phyloP scores from a whole-genome alignment of 2,888 invertebrate genomes.

The Antitype chi region DNA sequence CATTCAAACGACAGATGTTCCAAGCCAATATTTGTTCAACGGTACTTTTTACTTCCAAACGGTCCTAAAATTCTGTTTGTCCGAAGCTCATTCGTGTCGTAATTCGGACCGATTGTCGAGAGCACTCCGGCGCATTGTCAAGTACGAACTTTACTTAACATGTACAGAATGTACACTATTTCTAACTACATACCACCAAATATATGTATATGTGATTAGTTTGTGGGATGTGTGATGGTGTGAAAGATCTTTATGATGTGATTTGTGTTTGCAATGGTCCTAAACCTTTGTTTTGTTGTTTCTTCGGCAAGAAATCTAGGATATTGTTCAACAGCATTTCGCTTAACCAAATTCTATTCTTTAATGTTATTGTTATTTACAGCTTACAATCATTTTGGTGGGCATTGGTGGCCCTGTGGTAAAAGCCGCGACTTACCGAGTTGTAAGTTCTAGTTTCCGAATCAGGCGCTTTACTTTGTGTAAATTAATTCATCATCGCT shows the following conservation, averaged over 20 bases:
- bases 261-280: conserved; percentile 24
- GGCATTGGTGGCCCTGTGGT: no score
- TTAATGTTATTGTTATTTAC: neutral
- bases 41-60: conserved; percentile 60
- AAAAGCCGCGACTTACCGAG: no score
- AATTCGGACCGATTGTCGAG: conserved; percentile 80
- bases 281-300: neutral
- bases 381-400: neutral
- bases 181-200: conserved; percentile 62
- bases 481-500: no score
- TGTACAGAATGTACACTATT: conserved; percentile 64
- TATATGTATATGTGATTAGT: conserved; percentile 48
- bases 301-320: neutral
- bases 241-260: conserved; percentile 33
- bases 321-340: neutral
- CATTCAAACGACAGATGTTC: conserved; percentile 62
- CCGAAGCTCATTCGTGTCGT: conserved; percentile 76
- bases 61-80: conserved; percentile 67
- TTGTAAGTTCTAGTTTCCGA: no score
- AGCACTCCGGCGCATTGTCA: conserved; percentile 71
- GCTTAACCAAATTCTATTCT: no score
- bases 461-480: no score
- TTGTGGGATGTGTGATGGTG: conserved; percentile 54
- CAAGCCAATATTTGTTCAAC: conserved; percentile 64
- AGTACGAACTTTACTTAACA: conserved; percentile 70